phyloP scores from a whole-genome alignment of 2,888 invertebrate species.

The Xestoiulus laeticollis region DNA sequence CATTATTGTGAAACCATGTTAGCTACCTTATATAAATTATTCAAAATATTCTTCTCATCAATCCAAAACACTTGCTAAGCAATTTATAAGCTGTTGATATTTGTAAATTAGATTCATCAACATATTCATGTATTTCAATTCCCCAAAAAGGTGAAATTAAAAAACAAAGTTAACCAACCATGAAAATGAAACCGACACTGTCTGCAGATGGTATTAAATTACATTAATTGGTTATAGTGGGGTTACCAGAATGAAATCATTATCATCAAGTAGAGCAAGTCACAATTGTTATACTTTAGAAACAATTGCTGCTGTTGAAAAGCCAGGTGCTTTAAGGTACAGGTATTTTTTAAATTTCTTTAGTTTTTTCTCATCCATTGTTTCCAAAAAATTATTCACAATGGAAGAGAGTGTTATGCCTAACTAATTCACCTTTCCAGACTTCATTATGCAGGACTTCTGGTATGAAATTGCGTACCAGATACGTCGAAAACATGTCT shows the following conservation, averaged over 20 bases:
- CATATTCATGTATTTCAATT: no score
- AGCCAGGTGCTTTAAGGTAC: neutral
- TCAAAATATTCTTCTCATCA: no score
- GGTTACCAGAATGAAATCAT: constrained; percentile 1
- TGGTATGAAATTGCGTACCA: neutral
- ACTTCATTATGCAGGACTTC: neutral
- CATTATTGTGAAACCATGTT: no score
- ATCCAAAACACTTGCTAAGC: neutral
- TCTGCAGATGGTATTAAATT: constrained; percentile 16
- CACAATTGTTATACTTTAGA: neutral
- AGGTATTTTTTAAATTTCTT: neutral
- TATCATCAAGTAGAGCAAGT: constrained; percentile 26
- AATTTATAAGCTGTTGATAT: neutral
- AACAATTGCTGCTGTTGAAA: neutral
- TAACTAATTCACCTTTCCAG: neutral
- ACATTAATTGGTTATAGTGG: constrained; percentile 7
- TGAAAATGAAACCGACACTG: no score
- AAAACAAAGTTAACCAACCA: neutral
- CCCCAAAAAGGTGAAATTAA: neutral
- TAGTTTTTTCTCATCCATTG: neutral
- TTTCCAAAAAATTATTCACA: constrained; percentile 15
- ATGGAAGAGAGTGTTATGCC: neutral
- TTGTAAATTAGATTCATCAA: neutral
- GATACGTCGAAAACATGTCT: neutral
- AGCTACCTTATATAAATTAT: no score